Percentiles rank a stretch among this genome's conserved stretches.
phyloP scores from a whole-genome alignment of 2,888 invertebrate species.

The Pammene fasciana region DNA sequence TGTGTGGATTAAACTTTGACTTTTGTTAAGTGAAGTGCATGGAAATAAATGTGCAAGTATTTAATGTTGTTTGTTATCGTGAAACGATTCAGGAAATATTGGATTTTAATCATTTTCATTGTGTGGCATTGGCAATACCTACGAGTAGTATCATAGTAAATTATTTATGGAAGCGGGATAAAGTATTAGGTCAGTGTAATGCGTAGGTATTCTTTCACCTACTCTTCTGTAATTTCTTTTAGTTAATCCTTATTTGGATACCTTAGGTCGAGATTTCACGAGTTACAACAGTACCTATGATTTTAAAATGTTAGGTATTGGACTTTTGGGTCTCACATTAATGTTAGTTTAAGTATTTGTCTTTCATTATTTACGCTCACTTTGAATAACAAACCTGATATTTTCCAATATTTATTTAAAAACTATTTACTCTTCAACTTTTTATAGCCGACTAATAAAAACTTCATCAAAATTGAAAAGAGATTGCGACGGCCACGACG shows the following conservation, averaged over 20 bases:
- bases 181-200: too few species aligned
- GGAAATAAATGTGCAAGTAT: constrained; percentile 32
- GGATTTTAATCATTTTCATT: background rate
- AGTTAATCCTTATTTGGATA: too few species aligned
- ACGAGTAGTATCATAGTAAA: too few species aligned
- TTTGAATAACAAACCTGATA: too few species aligned
- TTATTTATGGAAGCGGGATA: background rate
- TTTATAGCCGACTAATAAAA: background rate
- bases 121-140: background rate
- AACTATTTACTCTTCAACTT: too few species aligned
- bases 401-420: too few species aligned
- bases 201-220: too few species aligned
- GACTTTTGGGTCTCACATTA: background rate
- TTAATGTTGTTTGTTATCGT: constrained; percentile 26
- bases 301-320: too few species aligned
- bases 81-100: constrained; percentile 1
- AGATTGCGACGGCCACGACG: background rate
- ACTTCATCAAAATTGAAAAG: constrained; percentile 1
- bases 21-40: constrained; percentile 41
- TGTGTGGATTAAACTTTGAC: constrained; percentile 61
- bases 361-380: background rate
- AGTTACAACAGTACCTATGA: too few species aligned
- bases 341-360: background rate
- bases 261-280: too few species aligned
- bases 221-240: too few species aligned